Conservation (phyloP, 2,797 vertebrate genomes). For the Poecilia wingei region DNA sequence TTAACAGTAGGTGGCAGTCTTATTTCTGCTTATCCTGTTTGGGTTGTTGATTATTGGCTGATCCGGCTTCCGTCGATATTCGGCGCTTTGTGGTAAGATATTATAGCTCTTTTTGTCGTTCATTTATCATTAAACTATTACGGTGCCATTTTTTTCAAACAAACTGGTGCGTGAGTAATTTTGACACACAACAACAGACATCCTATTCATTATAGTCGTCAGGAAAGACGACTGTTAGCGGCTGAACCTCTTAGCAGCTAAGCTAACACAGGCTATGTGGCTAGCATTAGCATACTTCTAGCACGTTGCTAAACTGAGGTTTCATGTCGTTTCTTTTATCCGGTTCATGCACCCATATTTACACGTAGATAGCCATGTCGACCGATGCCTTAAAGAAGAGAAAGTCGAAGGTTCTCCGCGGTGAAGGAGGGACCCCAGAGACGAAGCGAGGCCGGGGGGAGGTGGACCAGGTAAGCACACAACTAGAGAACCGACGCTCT, state of each 20-base stretch:
- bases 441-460: constrained; percentile 88
- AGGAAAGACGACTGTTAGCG: not conserved
- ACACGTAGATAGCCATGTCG: constrained; percentile 66
- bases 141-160: constrained; percentile 3
- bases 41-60: constrained; percentile 6
- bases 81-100: not conserved
- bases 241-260: constrained; percentile 21
- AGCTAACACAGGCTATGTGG: constrained; percentile 19
- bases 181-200: accelerated
- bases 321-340: not conserved
- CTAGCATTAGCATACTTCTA: constrained; percentile 35
- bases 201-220: not conserved
- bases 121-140: not conserved
- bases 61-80: constrained; percentile 48
- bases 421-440: constrained; percentile 86
- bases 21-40: not conserved
- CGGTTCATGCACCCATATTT: accelerated
- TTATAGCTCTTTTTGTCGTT: not conserved
- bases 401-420: constrained; percentile 94
- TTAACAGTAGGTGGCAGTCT: constrained; percentile 34
- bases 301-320: not conserved
- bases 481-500: not conserved
- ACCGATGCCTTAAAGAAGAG: constrained; percentile 91
- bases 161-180: constrained; percentile 11
- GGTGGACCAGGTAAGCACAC: constrained; percentile 53